phyloP scores from a whole-genome alignment of 2,113 vertebrate genomes.

The Gavia stellata region DNA sequence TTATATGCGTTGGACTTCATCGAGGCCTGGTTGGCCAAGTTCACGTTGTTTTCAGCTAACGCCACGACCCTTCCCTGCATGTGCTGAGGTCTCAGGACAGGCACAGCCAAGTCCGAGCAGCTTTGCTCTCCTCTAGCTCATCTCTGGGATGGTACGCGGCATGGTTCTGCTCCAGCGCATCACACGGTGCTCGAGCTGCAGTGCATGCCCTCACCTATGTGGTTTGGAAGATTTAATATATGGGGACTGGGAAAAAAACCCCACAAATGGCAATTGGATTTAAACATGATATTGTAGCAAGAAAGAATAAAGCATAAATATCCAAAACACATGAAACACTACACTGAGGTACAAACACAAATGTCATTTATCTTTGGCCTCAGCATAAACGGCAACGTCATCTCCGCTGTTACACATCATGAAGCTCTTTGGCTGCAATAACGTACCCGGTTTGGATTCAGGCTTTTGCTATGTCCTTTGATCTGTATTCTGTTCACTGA shows the following conservation, averaged over 20 bases:
- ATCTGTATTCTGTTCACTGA: neutral
- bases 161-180: neutral
- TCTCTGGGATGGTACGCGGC: rapidly evolving
- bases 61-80: rapidly evolving
- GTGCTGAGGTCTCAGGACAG: neutral
- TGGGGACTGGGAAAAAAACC: rapidly evolving
- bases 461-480: neutral
- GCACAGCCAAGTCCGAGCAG: neutral
- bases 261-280: neutral
- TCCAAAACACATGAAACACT: neutral
- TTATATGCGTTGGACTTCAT: neutral
- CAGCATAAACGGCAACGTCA: neutral
- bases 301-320: neutral
- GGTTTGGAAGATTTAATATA: neutral
- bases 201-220: rapidly evolving
- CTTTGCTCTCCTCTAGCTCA: neutral
- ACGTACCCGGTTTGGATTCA: neutral
- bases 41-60: neutral
- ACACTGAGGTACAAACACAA: neutral
- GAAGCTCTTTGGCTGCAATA: neutral
- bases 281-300: neutral
- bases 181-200: neutral
- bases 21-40: neutral
- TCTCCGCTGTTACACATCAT: neutral
- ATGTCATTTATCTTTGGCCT: neutral